Percentiles rank a stretch among this genome's conserved stretches.
Conservation (phyloP, 2,888 invertebrate genomes). For the Dimorphilus gyrociliatus region DNA sequence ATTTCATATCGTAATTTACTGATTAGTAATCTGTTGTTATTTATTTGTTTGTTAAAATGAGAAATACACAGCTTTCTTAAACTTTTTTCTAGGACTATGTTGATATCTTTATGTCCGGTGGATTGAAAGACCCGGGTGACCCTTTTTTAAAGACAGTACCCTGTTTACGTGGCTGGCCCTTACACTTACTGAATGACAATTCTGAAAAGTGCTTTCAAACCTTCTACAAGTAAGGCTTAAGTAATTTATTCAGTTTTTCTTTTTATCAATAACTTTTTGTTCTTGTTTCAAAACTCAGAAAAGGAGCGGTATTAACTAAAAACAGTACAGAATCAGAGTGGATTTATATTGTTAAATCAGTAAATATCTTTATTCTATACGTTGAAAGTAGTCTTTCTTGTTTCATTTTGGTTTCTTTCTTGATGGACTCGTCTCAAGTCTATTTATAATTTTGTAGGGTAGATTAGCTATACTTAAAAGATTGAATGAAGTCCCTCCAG, state of each 20-base stretch:
- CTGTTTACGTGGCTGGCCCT: conserved; percentile 22
- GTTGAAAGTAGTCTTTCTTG: too few species aligned
- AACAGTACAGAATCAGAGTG: conserved; percentile 19
- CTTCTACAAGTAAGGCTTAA: conserved; percentile 20
- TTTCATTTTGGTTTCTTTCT: too few species aligned
- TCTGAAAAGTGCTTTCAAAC: conserved; percentile 21
- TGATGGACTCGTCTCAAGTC: too few species aligned
- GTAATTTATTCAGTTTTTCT: neutral
- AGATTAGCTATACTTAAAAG: too few species aligned
- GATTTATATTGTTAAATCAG: conserved; percentile 25
- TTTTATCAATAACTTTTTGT: neutral
- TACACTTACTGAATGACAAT: conserved; percentile 16
- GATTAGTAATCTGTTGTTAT: too few species aligned
- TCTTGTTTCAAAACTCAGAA: conserved; percentile 9
- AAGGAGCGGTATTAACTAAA: conserved; percentile 17
- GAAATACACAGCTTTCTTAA: neutral
- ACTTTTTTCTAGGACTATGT: conserved; percentile 18
- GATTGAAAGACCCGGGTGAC: conserved; percentile 17
- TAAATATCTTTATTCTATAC: conserved; percentile 8
- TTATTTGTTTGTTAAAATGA: conserved; percentile 17
- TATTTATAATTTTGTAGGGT: too few species aligned
- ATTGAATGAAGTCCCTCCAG: too few species aligned
- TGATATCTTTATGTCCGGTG: conserved; percentile 24
- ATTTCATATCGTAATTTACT: too few species aligned
- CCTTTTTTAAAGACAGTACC: conserved; percentile 18